Percentiles rank a stretch among this genome's conserved stretches.
Evolutionary conservation across 2,797 vertebrate genomes (phyloP).

Genomic region (Smutsia gigantea): DNA sequence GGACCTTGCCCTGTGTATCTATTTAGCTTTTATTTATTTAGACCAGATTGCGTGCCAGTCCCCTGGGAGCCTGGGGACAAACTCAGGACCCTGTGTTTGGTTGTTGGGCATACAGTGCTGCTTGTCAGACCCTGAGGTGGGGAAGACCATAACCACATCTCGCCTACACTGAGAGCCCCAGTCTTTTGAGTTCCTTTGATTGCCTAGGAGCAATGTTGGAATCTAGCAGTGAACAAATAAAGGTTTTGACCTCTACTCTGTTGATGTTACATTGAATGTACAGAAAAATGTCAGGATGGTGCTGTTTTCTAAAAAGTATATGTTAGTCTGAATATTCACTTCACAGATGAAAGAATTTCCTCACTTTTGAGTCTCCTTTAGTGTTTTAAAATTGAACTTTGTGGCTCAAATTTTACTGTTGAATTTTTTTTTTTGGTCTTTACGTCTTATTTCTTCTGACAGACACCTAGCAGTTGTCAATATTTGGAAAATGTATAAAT

Average conservation of each 20-base stretch:
- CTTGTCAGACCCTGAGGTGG: background rate
- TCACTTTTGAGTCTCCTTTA: background rate
- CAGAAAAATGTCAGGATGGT: background rate
- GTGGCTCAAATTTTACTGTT: background rate
- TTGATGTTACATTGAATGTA: background rate
- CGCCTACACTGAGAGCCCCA: background rate
- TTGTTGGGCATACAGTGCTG: background rate
- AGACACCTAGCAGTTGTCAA: conserved; percentile 20
- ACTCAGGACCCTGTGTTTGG: no score
- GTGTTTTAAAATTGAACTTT: background rate
- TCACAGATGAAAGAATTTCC: background rate
- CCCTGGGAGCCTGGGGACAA: background rate
- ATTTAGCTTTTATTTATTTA: background rate
- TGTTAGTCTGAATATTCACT: background rate
- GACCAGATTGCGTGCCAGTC: background rate
- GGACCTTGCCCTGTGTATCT: background rate
- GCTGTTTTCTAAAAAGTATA: background rate
- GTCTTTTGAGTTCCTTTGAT: background rate
- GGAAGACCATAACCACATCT: background rate
- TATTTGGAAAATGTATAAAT: background rate
- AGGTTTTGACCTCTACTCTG: background rate
- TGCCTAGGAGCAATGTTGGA: background rate
- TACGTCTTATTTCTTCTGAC: background rate
- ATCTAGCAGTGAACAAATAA: background rate
- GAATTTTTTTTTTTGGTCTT: background rate